Evolutionary conservation across 1,140 invertebrate species (phyloP), one percentile per base, ranked within the genome.

Genomic region (Diabrotica virgifera): DNA sequence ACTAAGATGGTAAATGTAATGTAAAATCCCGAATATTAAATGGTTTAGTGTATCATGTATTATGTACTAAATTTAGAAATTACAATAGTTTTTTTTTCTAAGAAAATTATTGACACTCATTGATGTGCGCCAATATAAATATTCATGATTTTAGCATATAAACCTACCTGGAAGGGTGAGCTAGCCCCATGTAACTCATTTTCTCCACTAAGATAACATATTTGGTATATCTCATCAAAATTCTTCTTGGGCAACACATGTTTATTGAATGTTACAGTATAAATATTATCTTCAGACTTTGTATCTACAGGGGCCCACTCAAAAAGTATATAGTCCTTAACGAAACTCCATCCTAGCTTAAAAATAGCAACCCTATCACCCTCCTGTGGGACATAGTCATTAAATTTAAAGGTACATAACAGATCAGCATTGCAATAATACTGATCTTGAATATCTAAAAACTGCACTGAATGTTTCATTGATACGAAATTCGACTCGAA

Each of bases 281-380:
- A 60, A 52, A 46, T 24, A 8, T 37, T 65, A 6, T 67, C 58
- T 12, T 8, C 35, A n/a, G 53, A 14, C 24, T 24, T 24, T 24
- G 24, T 24, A 12, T 40, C 63, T 11, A 63, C 13, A 10, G 67
- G 66, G 12, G 62, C 73, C 72, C 73, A 74, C 52, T 76, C 73
- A 53, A 74, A 74, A n/a, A 71, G 40, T 24, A 72, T 36, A 59
- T 74, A 74, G 37, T 76, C 72, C 55, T 69, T 71, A 5, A 71
- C 64, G 12, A 57, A 65, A 40, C 66, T 69, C 74, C 74, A 76
- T 11, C 74, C 74, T 8, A 74, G 24, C 62, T 72, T 75, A 60
- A 70, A 76, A 35, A 76, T 74, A 8, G 70, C 73, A 24, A 76
- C 64, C 52, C 72, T 63, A 66, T 76, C 74, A 13, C 70, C 70